Percentiles rank a stretch among this genome's conserved stretches.
phyloP scores from a whole-genome alignment of 2,888 invertebrate species.

The Drosophila silvestris region DNA sequence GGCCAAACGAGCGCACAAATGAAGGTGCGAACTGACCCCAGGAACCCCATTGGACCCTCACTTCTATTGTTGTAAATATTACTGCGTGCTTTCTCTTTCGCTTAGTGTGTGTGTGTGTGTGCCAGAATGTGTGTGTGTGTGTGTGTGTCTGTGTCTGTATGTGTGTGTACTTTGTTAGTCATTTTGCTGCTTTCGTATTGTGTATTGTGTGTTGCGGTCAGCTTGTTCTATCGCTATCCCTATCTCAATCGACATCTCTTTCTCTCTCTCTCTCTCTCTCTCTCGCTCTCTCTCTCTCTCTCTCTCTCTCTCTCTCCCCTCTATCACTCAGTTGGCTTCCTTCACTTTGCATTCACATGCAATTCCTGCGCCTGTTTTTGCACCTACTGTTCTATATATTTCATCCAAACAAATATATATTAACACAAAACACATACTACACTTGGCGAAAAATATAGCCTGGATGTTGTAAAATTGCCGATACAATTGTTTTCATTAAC shows the following conservation, averaged over 20 bases:
- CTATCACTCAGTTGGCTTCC: background rate
- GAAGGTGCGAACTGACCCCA: conserved; percentile 78
- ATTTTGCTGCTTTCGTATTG: conserved; percentile 44
- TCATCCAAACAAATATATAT: conserved; percentile 68
- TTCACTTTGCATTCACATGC: conserved; percentile 62
- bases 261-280: background rate
- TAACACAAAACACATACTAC: conserved; percentile 34
- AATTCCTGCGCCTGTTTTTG: conserved; percentile 74
- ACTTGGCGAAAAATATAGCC: background rate
- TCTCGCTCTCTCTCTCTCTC: background rate
- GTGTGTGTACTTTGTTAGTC: conserved; percentile 38
- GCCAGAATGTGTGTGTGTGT: conserved; percentile 2
- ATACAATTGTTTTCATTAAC: background rate
- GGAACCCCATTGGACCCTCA: conserved; percentile 27
- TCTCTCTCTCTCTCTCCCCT: background rate
- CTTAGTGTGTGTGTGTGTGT: conserved; percentile 1
- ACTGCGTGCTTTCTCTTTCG: conserved; percentile 38
- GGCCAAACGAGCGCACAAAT: conserved; percentile 70
- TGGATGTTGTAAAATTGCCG: background rate
- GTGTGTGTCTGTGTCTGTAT: background rate
- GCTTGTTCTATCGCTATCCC: conserved; percentile 48
- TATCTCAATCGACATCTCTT: conserved; percentile 16
- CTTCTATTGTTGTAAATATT: conserved; percentile 61
- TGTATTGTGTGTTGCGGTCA: conserved; percentile 65
- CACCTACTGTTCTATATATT: conserved; percentile 63